Evolutionary conservation across 2,113 vertebrate genomes (phyloP), one percentile per base, ranked within the genome.

Genomic region (Hydrochoerus hydrochaeris): DNA sequence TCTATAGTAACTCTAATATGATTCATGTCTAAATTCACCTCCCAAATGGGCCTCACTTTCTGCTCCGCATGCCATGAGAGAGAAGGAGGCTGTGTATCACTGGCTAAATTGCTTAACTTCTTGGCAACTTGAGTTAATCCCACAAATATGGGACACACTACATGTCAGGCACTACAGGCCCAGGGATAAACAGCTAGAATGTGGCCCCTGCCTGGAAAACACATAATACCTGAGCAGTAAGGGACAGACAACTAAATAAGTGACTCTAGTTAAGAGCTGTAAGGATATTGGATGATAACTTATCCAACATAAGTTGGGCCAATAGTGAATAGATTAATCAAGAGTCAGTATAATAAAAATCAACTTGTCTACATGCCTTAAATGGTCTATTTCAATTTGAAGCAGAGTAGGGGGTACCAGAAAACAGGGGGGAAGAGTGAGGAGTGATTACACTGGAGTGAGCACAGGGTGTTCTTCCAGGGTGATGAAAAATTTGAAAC

Each of bases 351-450:
- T 71, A 52, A 49, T 28, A 44, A 63, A 86, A 90, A 54, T 28
- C 20, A n/a, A n/a, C n/a, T 57, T 49, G 19, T 62, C 32, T 77
- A 16, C 5, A 3, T 65, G 44, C 3, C 22, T 78, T 65, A 84
- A 87, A 62, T 58, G 19, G 67, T 77, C 32, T 46, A 19, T 90
- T 91, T 86, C 30, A 95, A 89, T 8, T 89, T 91, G 90, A 75
- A 80, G 32, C 44, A 94, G n/a, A 60, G 63, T 49, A 58, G 60
- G 49, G 41, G 41, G 8, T 69, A 24, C 46, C 30, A 60, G 57
- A 49, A 83, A 35, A 57, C 5, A 84, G 16, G 8, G 17, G 17
- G 16, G 19, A 75, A 22, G 52, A 60, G 63, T 44, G 19, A n/a
- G 9, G 52, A 67, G 17, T 69, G 60, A 57, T 89, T 71, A 69